phyloP scores from a whole-genome alignment of 2,113 vertebrate genomes.

The Esox niger region DNA sequence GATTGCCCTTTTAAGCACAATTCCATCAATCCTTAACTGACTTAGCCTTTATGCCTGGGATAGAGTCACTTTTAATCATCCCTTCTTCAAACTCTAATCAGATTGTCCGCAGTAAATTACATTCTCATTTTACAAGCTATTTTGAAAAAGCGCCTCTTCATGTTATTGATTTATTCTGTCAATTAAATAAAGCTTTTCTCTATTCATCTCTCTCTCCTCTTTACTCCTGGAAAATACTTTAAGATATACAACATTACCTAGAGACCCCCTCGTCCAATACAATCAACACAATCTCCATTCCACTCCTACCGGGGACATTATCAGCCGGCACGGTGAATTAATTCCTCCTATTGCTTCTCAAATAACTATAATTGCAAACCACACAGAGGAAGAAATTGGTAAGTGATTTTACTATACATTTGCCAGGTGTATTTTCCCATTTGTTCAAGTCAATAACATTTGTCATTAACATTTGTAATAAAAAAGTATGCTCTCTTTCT shows the following conservation, averaged over 20 bases:
- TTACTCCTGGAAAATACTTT: slow-evolving; percentile 74
- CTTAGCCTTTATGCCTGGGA: slow-evolving; percentile 12
- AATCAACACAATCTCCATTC: slow-evolving; percentile 79
- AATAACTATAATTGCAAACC: slow-evolving; percentile 83
- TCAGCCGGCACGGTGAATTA: slow-evolving; percentile 79
- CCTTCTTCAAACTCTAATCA: slow-evolving; percentile 31
- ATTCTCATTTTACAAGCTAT: slow-evolving; percentile 72
- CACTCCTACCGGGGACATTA: slow-evolving; percentile 67
- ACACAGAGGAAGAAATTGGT: slow-evolving; percentile 74
- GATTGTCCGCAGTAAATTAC: slow-evolving; percentile 70
- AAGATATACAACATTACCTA: slow-evolving; percentile 46
- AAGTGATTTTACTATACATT: slow-evolving; percentile 75
- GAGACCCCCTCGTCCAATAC: slow-evolving; percentile 71
- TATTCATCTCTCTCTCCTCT: slow-evolving; percentile 24
- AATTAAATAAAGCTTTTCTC: slow-evolving; percentile 80
- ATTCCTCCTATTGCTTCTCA: slow-evolving; percentile 73
- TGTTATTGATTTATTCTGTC: slow-evolving; percentile 79
- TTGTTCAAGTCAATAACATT: slow-evolving; percentile 81
- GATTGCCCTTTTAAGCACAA: no score
- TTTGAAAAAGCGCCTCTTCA: slow-evolving; percentile 68
- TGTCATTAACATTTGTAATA: slow-evolving; percentile 80
- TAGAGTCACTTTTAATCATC: slow-evolving; percentile 54
- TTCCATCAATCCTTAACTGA: no score
- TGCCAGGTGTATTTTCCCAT: slow-evolving; percentile 77
- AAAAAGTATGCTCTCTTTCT: slow-evolving; percentile 55